Evolutionary conservation across 2,113 vertebrate species (phyloP), one percentile per base, ranked within the genome.

Genomic region (Setophaga kirtlandii): DNA sequence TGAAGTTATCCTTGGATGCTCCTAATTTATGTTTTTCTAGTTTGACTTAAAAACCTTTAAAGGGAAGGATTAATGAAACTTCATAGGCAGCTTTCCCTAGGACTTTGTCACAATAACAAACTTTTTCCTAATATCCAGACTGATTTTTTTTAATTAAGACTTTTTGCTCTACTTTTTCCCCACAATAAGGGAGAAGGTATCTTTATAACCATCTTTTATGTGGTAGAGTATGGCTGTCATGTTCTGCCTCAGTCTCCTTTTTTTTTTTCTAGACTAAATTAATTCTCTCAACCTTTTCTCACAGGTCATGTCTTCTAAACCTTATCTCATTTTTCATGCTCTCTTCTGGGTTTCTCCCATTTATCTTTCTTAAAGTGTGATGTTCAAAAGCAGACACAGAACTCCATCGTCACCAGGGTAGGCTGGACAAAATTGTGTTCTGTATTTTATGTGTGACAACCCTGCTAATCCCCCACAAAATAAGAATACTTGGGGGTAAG

Each of bases 251-350:
- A 37, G 27, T 33, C 4, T 76, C 30, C 30, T 10, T 86, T 87
- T 65, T 49, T 76, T 76, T 67, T 77, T 89, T 53, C 75, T 88
- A 31, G 37, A 65, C 31, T 46, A 74, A 88, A 78, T 87, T 58
- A 89, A 86, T 88, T 89, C 55, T 79, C 46, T 92, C 42, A 92
- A 55, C 50, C 42, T 92, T 95, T 94, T 73, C 59, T 74, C 46
- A 59, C 25, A 58, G 49, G 58, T 76, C 53, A 74, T 65, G 46
- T 64, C 67, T 88, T 90, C 88, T 91, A 95, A 90, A 91, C 17
- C 19, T 89, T 75, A 56, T 37, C 41, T 60, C 17, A 76, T 84
- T 91, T 93, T 93, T 91, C 58, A 76, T 60, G 28, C 30, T 69
- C 15, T 95, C 31, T 55, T 88, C 50, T 74, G 42, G 7, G 14